Conservation (phyloP, 2,797 vertebrate genomes). For the Simalia tracyae region DNA sequence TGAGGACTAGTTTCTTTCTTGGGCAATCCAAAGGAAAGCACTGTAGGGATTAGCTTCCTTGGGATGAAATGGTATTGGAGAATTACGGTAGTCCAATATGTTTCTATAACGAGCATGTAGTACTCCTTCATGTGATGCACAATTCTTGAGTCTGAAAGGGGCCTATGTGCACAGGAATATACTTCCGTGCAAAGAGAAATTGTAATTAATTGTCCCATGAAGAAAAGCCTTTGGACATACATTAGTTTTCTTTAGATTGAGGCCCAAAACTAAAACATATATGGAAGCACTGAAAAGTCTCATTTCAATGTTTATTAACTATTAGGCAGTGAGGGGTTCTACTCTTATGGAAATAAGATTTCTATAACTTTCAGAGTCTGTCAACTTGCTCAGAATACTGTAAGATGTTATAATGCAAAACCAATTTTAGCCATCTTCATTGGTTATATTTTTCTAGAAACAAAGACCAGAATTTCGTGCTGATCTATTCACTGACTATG, state of each 20-base stretch:
- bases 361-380: background rate
- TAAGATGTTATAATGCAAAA: background rate
- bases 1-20: no score
- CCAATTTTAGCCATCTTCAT: background rate
- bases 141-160: background rate
- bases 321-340: background rate
- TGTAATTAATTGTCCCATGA: background rate
- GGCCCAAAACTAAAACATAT: background rate
- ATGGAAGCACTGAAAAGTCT: no score
- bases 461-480: conserved; percentile 70
- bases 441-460: conserved; percentile 62
- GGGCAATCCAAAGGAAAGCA: background rate
- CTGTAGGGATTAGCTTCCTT: background rate
- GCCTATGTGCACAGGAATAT: background rate
- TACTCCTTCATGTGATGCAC: background rate
- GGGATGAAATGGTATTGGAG: background rate
- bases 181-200: no score
- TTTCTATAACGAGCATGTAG: background rate
- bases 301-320: no score
- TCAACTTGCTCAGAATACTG: conserved; percentile 1
- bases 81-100: background rate
- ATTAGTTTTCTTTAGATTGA: background rate
- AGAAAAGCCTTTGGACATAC: background rate
- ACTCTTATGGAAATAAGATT: background rate
- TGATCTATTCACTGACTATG: conserved; percentile 77